Evolutionary conservation across 2,797 vertebrate genomes (phyloP), one percentile per base, ranked within the genome.

Genomic region (Danio kyathit): DNA sequence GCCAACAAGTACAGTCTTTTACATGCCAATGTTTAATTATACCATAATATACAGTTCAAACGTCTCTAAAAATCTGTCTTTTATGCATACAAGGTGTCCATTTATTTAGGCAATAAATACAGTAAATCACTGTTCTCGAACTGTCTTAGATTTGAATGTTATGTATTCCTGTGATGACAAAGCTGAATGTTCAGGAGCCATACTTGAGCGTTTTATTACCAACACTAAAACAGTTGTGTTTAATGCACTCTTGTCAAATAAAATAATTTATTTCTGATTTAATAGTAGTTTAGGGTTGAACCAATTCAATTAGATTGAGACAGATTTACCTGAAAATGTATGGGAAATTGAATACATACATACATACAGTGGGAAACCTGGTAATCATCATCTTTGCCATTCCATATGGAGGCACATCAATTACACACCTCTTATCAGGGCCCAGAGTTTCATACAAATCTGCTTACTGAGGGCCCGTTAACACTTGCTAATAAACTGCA

Each of bases 281-380:
- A 44, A 44, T 56, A 4, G 10, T 7, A n/a, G 8, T 16, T 5
- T 75, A 6, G 40, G 29, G 5, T 11, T 75, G 5, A 40, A 40
- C 16, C 14, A 17, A 8, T 49, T 1, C 5, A 6, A 5, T 46
- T 14, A 6, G 8, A 10, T 44, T 57, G 17, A 5, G 17, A 29
- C 1, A 1, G 17, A 16, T 49, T 14, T 61, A 40, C 21, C 16
- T 40, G 57, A 63, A 74, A 29, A 29, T 29, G 29, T 29, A 29
- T 29, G 3, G 29, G 29, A 29, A 29, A 29, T 29, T 29, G 29
- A 29, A 29, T 29, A 29, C 29, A 29, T 29, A 29, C n/a, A n/a
- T n/a, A n/a, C 29, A 29, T 29, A 29, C 29, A 29, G 29, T 29
- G 10, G 52, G 75, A 67, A 77, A 77, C 64, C 75, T 38, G 52